A percentile compares a stretch with the other conserved stretches of the same genome.
Evolutionary conservation across 1,140 invertebrate genomes (phyloP).

Genomic region (Carposina sasakii): DNA sequence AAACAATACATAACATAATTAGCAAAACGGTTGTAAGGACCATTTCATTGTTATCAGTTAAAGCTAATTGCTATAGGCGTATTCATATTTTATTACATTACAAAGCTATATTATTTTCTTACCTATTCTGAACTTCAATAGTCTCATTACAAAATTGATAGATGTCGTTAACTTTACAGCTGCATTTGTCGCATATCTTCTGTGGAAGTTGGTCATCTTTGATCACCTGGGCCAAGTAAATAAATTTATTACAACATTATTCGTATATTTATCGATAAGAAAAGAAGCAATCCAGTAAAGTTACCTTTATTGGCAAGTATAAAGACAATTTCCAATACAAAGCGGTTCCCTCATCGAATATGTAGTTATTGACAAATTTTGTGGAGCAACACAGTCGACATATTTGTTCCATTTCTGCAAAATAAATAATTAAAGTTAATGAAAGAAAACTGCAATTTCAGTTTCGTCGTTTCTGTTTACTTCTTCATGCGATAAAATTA

Average conservation of each 20-base stretch:
- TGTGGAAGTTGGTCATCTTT: conserved; percentile 76
- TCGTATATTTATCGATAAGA: conserved; percentile 14
- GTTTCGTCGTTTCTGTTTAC: too few relatives aligned
- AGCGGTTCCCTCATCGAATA: conserved; percentile 64
- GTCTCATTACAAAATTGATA: conserved; percentile 78
- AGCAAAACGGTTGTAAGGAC: too few relatives aligned
- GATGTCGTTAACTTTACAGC: conserved; percentile 77
- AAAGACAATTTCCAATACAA: conserved; percentile 65
- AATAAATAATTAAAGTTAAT: too few relatives aligned
- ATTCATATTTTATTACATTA: conserved; percentile 4
- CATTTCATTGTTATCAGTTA: too few relatives aligned
- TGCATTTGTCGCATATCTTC: conserved; percentile 76
- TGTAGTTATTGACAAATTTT: conserved; percentile 58
- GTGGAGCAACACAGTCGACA: conserved; percentile 64
- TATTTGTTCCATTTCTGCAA: conserved; percentile 54
- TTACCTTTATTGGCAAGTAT: conserved; percentile 68
- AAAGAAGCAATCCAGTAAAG: conserved; percentile 14
- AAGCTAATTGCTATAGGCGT: too few relatives aligned
- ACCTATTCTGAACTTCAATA: conserved; percentile 74
- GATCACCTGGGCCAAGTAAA: conserved; percentile 57
- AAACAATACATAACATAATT: too few relatives aligned
- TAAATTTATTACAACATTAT: conserved; percentile 16
- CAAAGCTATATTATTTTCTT: conserved; percentile 40
- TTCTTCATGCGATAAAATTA: too few relatives aligned
- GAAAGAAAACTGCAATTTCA: too few relatives aligned